Percentiles rank a stretch among this genome's conserved stretches.
Conservation (phyloP, 1,140 invertebrate genomes). For the Condylostylus longicornis region DNA sequence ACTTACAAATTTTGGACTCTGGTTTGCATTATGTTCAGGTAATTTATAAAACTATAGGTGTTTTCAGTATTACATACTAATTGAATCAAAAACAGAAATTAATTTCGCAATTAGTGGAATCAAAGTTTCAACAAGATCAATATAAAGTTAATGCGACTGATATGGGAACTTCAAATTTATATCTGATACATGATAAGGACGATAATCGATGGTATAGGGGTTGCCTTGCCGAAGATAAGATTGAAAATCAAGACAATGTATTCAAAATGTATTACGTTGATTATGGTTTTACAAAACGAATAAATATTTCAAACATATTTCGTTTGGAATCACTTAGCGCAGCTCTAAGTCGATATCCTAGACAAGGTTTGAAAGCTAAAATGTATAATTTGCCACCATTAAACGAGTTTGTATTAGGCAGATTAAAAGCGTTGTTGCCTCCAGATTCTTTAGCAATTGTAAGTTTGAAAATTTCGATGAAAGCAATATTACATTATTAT, state of each 20-base stretch:
- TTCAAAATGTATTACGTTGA: slow-evolving; percentile 27
- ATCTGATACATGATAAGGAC: slow-evolving; percentile 21
- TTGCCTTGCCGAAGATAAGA: slow-evolving; percentile 6
- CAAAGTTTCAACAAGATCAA: slow-evolving; percentile 16
- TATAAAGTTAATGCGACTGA: slow-evolving; percentile 17
- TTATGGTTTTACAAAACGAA: slow-evolving; percentile 20
- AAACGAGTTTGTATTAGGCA: slow-evolving; percentile 15
- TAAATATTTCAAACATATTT: slow-evolving; percentile 27
- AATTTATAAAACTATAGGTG: neutral
- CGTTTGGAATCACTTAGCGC: slow-evolving; percentile 24
- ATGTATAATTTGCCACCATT: slow-evolving; percentile 24
- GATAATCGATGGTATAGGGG: slow-evolving; percentile 24
- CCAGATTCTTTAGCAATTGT: slow-evolving; percentile 21
- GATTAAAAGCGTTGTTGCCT: slow-evolving; percentile 19
- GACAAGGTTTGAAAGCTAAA: slow-evolving; percentile 19
- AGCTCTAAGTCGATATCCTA: slow-evolving; percentile 21
- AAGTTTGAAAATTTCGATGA: slow-evolving; percentile 5
- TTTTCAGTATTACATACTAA: neutral
- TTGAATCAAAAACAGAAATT: too few species aligned
- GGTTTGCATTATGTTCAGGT: slow-evolving; percentile 23
- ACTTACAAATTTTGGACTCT: slow-evolving; percentile 17
- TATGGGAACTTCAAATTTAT: slow-evolving; percentile 19
- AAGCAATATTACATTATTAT: too few species aligned
- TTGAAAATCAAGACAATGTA: slow-evolving; percentile 10
- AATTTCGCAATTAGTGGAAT: slow-evolving; percentile 16